Base-by-base conservation (phyloP, 2,888 invertebrate genomes). In the Tinea pellionella region DNA sequence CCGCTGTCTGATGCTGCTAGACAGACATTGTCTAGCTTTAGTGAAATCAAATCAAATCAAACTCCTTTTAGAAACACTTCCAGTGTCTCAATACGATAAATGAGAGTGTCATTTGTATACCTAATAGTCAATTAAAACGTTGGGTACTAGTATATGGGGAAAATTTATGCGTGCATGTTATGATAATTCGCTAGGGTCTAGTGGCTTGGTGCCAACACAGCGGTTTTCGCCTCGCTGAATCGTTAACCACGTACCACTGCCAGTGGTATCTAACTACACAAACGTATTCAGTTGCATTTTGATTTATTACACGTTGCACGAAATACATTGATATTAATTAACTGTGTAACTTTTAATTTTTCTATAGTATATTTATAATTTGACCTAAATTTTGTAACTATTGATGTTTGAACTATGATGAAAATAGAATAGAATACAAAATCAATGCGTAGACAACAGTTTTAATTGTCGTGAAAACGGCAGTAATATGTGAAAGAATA, bases 121-220 rank as follows among this genome's bases (percentile, higher is more conserved):
- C 2, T 16, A 47, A 47, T 16, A 47, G 47, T 47, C 47, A 47
- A 47, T 47, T 47, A 47, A 15, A n/a, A 41, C 41, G 41, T 41
- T 41, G 41, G 41, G 41, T 41, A 41, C 8, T 47, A 47, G 47
- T 47, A 15, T 47, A 47, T 13, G 47, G 16, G 47, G 4, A n/a
- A 47, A 47, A 47, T 47, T 47, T 47, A 47, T 47, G 47, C 53
- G 24, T 57, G 57, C 32, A 30, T 57, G 57, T 32, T 57, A 32
- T 64, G 71, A 71, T 73, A 73, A 72, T 71, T 72, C 67, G 67
- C 66, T 67, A 66, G 69, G 68, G 70, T 71, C 72, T 71, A 58
- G 73, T 81, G 82, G 83, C 83, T 65, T 64, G 62, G 63, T 75
- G 84, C 84, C 83, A 83, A 75, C 67, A 64, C 63, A 68, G 73